phyloP scores from a whole-genome alignment of 2,797 vertebrate species.

The Rhinogobio ventralis region DNA sequence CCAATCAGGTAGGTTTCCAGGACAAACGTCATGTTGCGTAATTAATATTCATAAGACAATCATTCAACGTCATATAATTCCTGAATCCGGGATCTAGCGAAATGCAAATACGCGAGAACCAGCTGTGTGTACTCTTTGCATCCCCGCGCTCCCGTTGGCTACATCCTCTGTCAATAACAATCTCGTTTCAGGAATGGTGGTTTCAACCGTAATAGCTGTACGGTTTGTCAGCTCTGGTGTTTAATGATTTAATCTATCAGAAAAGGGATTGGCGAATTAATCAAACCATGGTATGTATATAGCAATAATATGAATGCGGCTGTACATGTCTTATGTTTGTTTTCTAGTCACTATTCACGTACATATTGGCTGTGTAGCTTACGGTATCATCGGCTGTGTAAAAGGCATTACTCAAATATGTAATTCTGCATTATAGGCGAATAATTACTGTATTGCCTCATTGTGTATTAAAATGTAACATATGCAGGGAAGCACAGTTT shows the following conservation, averaged over 20 bases:
- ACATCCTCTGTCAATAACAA: slow-evolving; percentile 61
- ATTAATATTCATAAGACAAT: slow-evolving; percentile 34
- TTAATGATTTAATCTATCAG: slow-evolving; percentile 57
- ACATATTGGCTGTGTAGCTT: slow-evolving; percentile 3
- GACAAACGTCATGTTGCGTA: slow-evolving; percentile 4
- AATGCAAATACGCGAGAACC: slow-evolving; percentile 8
- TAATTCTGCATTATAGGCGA: neutral
- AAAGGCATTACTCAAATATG: neutral
- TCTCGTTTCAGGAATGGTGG: slow-evolving; percentile 62
- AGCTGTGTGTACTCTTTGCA: neutral
- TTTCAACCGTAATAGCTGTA: slow-evolving; percentile 69
- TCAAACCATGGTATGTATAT: slow-evolving; percentile 66
- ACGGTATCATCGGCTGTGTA: slow-evolving; percentile 8
- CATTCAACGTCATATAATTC: slow-evolving; percentile 12
- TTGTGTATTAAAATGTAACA: neutral
- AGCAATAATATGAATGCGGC: slow-evolving; percentile 28
- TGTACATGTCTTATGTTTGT: slow-evolving; percentile 1
- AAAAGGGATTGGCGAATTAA: slow-evolving; percentile 58
- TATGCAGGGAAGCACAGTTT: neutral
- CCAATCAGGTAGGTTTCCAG: slow-evolving; percentile 14
- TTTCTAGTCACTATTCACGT: neutral
- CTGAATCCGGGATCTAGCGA: neutral
- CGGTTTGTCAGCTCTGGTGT: slow-evolving; percentile 67
- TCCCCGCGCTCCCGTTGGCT: slow-evolving; percentile 68
- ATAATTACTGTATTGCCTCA: neutral